Percentiles rank a stretch among this genome's conserved stretches.
Conservation (phyloP, 2,797 vertebrate genomes). For the Enteromius thamalakanensis region DNA sequence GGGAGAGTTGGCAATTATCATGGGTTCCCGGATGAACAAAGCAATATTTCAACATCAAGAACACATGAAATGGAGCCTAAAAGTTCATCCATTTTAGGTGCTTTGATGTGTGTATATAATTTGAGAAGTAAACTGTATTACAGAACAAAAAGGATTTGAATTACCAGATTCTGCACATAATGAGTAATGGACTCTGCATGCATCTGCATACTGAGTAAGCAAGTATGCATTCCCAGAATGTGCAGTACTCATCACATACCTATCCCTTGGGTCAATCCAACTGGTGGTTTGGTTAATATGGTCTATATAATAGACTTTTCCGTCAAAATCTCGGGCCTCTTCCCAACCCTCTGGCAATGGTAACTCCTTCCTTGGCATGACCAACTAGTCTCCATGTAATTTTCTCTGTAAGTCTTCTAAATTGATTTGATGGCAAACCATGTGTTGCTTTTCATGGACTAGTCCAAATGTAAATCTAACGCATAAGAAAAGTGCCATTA, state of each 20-base stretch:
- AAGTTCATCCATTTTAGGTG: background rate
- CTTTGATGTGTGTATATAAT: background rate
- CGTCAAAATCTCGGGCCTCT: slow-evolving; percentile 94
- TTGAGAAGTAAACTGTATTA: background rate
- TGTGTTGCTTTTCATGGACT: slow-evolving; percentile 40
- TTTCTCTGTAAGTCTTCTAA: slow-evolving; percentile 63
- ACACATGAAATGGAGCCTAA: background rate
- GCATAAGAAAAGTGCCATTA: slow-evolving; percentile 62
- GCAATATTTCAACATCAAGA: background rate
- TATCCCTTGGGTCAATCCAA: slow-evolving; percentile 97
- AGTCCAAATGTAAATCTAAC: slow-evolving; percentile 60
- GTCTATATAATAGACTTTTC: slow-evolving; percentile 95
- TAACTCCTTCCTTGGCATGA: slow-evolving; percentile 95
- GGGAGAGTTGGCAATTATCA: slow-evolving; percentile 43
- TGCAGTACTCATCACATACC: slow-evolving; percentile 72
- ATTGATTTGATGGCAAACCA: slow-evolving; percentile 63
- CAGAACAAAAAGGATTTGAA: background rate
- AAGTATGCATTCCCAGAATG: background rate
- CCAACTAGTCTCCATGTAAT: slow-evolving; percentile 84
- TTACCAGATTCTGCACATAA: background rate
- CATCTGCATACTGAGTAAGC: slow-evolving; percentile 22
- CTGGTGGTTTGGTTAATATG: slow-evolving; percentile 91
- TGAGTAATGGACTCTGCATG: slow-evolving; percentile 16
- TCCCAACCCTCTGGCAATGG: slow-evolving; percentile 97
- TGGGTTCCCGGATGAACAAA: background rate